A percentile compares a stretch with the other conserved stretches of the same genome.
Conservation (phyloP, 2,888 invertebrate genomes). For the Cryptus viduatorius region DNA sequence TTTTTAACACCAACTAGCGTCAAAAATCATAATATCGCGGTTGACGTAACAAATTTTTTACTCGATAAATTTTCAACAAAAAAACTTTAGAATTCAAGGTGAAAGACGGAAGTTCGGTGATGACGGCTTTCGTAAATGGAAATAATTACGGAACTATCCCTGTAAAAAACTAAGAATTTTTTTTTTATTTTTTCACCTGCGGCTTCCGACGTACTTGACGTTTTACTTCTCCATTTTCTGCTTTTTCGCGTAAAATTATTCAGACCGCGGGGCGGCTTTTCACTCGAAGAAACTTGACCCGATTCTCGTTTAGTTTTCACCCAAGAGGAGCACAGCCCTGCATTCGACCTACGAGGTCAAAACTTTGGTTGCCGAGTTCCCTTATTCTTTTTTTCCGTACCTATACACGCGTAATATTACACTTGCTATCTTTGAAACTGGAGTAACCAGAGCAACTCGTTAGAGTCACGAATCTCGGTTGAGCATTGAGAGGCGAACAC, state of each 20-base stretch:
- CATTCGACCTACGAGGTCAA: slow-evolving; percentile 21
- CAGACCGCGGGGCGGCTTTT: slow-evolving; percentile 36
- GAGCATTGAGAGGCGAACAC: background rate
- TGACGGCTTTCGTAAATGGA: background rate
- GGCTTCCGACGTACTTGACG: slow-evolving; percentile 2
- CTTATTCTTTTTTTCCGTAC: slow-evolving; percentile 9
- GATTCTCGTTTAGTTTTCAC: slow-evolving; percentile 16
- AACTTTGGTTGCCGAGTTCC: slow-evolving; percentile 9
- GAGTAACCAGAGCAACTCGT: slow-evolving; percentile 13
- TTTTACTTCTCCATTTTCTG: slow-evolving; percentile 4
- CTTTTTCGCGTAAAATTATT: slow-evolving; percentile 33
- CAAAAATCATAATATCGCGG: background rate
- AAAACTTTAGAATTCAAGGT: background rate
- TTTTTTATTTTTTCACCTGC: background rate
- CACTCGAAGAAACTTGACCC: slow-evolving; percentile 43
- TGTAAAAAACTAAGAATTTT: background rate
- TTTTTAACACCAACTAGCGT: background rate
- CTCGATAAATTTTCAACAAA: background rate
- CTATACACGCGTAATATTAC: slow-evolving; percentile 6
- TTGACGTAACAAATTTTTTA: background rate
- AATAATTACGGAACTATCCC: background rate
- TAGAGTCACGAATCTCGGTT: background rate
- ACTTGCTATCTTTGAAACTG: background rate
- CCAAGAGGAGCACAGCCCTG: slow-evolving; percentile 2
- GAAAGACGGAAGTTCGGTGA: background rate